A percentile compares a stretch with the other conserved stretches of the same genome.
phyloP scores from a whole-genome alignment of 2,797 vertebrate genomes.

The Molothrus aeneus region DNA sequence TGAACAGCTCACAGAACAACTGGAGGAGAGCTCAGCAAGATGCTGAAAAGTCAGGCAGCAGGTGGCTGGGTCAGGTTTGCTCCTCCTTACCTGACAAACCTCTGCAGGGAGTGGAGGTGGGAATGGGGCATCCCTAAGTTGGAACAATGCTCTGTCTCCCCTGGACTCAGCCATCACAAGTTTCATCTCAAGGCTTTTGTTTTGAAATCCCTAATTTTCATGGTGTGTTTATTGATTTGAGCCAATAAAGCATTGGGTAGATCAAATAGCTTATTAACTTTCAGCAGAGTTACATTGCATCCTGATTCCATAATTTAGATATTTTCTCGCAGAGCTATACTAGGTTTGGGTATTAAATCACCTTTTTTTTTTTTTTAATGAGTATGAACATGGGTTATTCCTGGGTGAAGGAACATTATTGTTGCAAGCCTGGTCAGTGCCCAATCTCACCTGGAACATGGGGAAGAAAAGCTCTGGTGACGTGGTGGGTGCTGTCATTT shows the following conservation, averaged over 20 bases:
- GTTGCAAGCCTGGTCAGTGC: not conserved
- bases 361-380: fast-evolving
- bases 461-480: not conserved
- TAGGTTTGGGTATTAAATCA: not conserved
- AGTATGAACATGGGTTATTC: not conserved
- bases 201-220: not conserved
- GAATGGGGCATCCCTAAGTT: fast-evolving
- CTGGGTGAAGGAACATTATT: not conserved
- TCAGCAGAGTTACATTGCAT: not conserved
- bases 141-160: not conserved
- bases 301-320: not conserved
- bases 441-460: fast-evolving
- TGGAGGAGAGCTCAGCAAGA: not conserved
- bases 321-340: not conserved
- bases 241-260: not conserved
- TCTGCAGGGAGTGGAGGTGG: not conserved
- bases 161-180: not conserved
- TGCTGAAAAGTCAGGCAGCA: not conserved
- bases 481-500: fast-evolving
- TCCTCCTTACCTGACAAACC: not conserved
- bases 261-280: not conserved
- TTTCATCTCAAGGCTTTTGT: not conserved
- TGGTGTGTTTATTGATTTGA: not conserved
- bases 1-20: not conserved
- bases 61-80: not conserved